phyloP scores from a whole-genome alignment of 2,888 invertebrate species.

The Heliconius ismenius region DNA sequence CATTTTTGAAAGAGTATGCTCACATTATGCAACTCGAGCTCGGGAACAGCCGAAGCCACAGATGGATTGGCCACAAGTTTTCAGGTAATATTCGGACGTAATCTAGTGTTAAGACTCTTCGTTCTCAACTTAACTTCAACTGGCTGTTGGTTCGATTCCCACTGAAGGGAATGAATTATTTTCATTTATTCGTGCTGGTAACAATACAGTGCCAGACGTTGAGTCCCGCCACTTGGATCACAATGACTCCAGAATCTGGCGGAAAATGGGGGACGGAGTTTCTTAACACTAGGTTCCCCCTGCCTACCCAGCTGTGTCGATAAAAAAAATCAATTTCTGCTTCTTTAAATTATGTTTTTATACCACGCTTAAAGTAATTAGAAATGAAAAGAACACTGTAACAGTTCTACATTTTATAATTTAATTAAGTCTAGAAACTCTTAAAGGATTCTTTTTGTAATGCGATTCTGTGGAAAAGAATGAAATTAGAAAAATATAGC shows the following conservation, averaged over 20 bases:
- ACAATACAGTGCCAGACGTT: too few relatives aligned
- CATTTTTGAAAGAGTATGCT: conserved; percentile 89
- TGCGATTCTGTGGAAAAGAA: conserved; percentile 9
- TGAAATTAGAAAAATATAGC: background rate
- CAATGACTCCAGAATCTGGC: too few relatives aligned
- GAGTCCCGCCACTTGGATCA: too few relatives aligned
- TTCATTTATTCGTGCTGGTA: too few relatives aligned
- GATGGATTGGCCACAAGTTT: conserved; percentile 88
- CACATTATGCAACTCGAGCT: conserved; percentile 84
- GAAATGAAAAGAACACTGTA: background rate
- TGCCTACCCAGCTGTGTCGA: too few relatives aligned
- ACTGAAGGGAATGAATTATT: too few relatives aligned
- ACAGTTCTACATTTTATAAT: conserved; percentile 2
- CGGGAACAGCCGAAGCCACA: conserved; percentile 69
- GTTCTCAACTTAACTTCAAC: too few relatives aligned
- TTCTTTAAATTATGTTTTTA: conserved; percentile 1
- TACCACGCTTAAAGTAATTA: conserved; percentile 2
- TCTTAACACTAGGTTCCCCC: too few relatives aligned
- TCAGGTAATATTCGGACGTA: conserved; percentile 82
- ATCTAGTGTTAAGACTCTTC: too few relatives aligned
- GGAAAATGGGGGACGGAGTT: too few relatives aligned
- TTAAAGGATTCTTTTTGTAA: conserved; percentile 1
- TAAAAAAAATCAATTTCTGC: too few relatives aligned
- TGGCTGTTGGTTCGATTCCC: too few relatives aligned
- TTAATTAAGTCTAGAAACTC: conserved; percentile 10